Evolutionary conservation across 1,140 invertebrate genomes (phyloP).

Genomic region (Saxidomus purpurata): DNA sequence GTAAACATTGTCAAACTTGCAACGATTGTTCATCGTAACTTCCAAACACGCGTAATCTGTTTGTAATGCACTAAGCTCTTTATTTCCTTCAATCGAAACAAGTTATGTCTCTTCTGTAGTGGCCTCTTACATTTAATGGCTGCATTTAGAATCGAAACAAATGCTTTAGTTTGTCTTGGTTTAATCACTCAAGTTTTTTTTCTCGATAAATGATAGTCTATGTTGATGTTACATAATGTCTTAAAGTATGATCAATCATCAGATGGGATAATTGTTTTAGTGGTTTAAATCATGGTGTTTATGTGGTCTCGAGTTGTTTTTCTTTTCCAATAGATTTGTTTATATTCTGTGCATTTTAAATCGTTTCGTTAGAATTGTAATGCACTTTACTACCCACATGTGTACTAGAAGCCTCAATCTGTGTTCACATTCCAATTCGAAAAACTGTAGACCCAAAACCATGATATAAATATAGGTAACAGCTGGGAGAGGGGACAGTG

Average conservation of each 20-base stretch:
- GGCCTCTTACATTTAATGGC: conserved; percentile 53
- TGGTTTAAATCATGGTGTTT: conserved; percentile 59
- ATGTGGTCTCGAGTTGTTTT: conserved; percentile 44
- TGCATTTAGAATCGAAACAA: conserved; percentile 50
- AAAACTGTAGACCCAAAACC: too few species aligned
- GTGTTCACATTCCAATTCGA: too few species aligned
- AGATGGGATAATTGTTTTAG: conserved; percentile 50
- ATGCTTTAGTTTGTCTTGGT: conserved; percentile 51
- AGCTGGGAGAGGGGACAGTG: too few species aligned
- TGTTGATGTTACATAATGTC: conserved; percentile 63
- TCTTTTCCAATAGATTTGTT: conserved; percentile 50
- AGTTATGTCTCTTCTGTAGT: conserved; percentile 36
- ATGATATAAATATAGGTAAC: too few species aligned
- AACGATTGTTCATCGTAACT: conserved; percentile 42
- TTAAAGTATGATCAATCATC: conserved; percentile 52
- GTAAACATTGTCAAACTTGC: conserved; percentile 42
- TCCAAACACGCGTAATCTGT: conserved; percentile 50
- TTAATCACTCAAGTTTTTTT: conserved; percentile 55
- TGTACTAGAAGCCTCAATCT: background rate
- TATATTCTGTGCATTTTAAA: conserved; percentile 6
- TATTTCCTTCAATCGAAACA: conserved; percentile 44
- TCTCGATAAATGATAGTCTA: conserved; percentile 23
- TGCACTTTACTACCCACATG: background rate
- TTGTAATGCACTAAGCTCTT: conserved; percentile 38
- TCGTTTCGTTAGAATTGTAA: conserved; percentile 10